These are phyloP conservation scores for Nephrotoma appendiculata DNA, from an alignment of 2,888 invertebrate species.

Conservation along the genomic window DNA sequence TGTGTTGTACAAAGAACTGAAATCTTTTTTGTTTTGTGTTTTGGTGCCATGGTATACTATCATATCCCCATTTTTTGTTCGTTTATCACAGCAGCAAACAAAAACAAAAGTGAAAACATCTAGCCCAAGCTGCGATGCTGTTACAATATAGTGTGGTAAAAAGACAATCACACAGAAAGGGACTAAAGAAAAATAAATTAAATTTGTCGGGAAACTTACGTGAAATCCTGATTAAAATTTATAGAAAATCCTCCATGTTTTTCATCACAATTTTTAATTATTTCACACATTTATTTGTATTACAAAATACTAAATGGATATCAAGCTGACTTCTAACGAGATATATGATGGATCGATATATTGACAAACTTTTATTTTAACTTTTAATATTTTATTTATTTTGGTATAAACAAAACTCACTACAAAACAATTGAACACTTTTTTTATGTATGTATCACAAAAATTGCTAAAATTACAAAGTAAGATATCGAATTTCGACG, in stretches of 20 bases:
- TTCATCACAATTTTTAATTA: slow-evolving; percentile 3
- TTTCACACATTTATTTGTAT: slow-evolving; percentile 8
- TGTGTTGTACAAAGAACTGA: background rate
- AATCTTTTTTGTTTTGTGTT: background rate
- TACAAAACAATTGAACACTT: background rate
- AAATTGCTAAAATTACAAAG: background rate
- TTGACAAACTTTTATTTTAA: background rate
- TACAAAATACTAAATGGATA: background rate
- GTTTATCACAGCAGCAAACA: background rate
- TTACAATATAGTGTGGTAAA: background rate
- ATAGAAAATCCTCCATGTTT: slow-evolving; percentile 11
- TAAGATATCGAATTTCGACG: background rate
- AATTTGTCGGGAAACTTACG: slow-evolving; percentile 16
- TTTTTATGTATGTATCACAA: background rate
- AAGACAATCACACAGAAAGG: background rate
- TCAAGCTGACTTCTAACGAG: background rate
- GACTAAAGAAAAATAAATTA: background rate
- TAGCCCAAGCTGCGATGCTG: background rate
- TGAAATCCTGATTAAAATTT: slow-evolving; percentile 22
- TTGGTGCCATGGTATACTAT: background rate
- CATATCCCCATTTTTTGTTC: background rate
- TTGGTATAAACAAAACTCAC: background rate
- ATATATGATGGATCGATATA: background rate
- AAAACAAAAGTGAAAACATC: background rate
- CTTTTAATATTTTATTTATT: too few species aligned